Base-by-base conservation (phyloP, 1,140 invertebrate genomes). In the Eupristina koningsbergeri region DNA sequence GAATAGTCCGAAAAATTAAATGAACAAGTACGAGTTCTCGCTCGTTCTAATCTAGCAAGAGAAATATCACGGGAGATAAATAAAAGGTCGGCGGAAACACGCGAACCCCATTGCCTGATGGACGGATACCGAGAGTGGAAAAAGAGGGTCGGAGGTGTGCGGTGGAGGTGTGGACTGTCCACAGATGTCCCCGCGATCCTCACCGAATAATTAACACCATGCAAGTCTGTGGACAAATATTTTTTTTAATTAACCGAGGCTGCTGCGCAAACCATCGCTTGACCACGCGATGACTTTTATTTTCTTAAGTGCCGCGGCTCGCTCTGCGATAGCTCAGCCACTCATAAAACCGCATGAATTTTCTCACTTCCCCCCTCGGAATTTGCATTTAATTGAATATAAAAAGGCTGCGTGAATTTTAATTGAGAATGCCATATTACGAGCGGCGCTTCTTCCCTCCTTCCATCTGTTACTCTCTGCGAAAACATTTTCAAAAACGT, bases 331-430 rank as follows among this genome's bases (percentile, higher is more conserved):
- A 45, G 17, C 34, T 29, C 26, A 61, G 39, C 34, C 45, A 41
- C 26, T 36, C 69, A 67, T 74, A 81, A 81, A 81, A 61, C 61
- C 69, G 58, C 77, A 77, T 41, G 74, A 83, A 83, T 83, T 83
- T 53, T 83, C 81, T 83, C 81, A 36, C 69, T 83, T 63, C 13
- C 36, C 61, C 3, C 63, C 50, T 36, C 1, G 45, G 69, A 77
- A 83, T 83, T 83, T 83, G 41, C 81, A 83, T 83, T 77, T 83
- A 83, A 83, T 83, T 83, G 81, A 83, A 83, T 69, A 39, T 53
- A 76, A 83, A 83, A 53, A 2, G 39, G 71, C 1, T 31, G 47
- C 29, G 36, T n/a, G 81, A 53, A 76, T 76, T 76, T 64, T 67
- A 41, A 82, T 76, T n/a, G 71, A 19, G 50, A 22, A 50, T 39